Base-by-base conservation (phyloP, 2,888 invertebrate species). In the Linhomoeus sp. region DNA sequence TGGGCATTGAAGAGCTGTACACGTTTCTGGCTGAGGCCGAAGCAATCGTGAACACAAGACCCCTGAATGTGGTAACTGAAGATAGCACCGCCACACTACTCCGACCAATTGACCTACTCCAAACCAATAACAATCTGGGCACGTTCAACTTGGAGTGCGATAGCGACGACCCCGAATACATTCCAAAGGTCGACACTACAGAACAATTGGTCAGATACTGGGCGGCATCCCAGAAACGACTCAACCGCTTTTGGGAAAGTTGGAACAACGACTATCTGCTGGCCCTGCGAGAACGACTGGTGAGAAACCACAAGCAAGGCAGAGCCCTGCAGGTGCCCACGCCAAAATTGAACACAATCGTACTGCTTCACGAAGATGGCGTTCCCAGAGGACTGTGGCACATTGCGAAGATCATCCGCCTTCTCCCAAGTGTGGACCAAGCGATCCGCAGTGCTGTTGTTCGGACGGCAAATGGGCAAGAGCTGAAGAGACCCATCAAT, bases 11-110 rank as follows among this genome's bases (percentile, higher is more conserved):
- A 17, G 19, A 44, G 23, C n/a, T 35, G 12, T 2, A 19, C 9
- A 36, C 44, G 3, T 7, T 44, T 15, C 5, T 44, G n/a, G 35
- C 17, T 12, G 22, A 19, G 15, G 29, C 23, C 23, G 44, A 44
- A 36, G 44, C 44, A n/a, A 22, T 44, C 36, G 36, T 44, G 12
- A 44, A 44, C 36, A n/a, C 44, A 19, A 33, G 44, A 20, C 44
- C 44, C 22, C 23, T 44, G 36, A 35, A 12, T 3, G 33, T 36
- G 19, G 7, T 43, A 5, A 12, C 19, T 12, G 15, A 5, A 7
- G 41, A 41, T 20, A n/a, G 17, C 7, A 20, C 39, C 9, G 39
- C 19, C 20, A 9, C 9, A 20, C 12, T 20, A 9, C 19, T 39
- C 20, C 39, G 39, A 17, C 39, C 39, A 9, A 39, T 39, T 20